Evolutionary conservation across 2,113 vertebrate species (phyloP).

Genomic region (Naja naja): DNA sequence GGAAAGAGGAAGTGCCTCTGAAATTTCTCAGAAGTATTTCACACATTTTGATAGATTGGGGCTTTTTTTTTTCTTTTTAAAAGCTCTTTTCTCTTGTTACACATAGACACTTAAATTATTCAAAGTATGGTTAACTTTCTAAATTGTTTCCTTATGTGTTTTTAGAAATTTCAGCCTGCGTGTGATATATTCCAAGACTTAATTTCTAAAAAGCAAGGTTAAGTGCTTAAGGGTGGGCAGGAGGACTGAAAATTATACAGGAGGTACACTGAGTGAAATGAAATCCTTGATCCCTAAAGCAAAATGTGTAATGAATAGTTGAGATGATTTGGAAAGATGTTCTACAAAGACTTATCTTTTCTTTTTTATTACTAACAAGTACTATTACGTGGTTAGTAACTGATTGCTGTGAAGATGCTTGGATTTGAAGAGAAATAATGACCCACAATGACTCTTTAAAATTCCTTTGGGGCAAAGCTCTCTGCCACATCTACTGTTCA

Average conservation of each 20-base stretch:
- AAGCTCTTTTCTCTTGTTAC: background rate
- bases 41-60: constrained; percentile 13
- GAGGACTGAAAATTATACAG: background rate
- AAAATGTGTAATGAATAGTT: background rate
- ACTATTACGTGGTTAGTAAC: background rate
- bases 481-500: background rate
- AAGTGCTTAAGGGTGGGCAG: background rate
- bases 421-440: background rate
- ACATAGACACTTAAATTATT: constrained; percentile 13
- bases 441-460: background rate
- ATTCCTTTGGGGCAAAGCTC: background rate
- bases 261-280: background rate
- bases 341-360: background rate
- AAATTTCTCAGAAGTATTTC: background rate
- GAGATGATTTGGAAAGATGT: background rate
- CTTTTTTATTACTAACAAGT: background rate
- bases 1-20: background rate
- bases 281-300: background rate
- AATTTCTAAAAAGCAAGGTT: background rate
- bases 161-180: constrained; percentile 22
- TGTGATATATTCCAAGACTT: constrained; percentile 35
- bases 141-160: constrained; percentile 28
- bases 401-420: background rate
- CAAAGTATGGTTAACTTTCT: constrained; percentile 11
- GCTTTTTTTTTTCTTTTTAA: constrained; percentile 16